Evolutionary conservation across 2,888 invertebrate species (phyloP), one percentile per base, ranked within the genome.

Genomic region (Leptinotarsa tumamoca): DNA sequence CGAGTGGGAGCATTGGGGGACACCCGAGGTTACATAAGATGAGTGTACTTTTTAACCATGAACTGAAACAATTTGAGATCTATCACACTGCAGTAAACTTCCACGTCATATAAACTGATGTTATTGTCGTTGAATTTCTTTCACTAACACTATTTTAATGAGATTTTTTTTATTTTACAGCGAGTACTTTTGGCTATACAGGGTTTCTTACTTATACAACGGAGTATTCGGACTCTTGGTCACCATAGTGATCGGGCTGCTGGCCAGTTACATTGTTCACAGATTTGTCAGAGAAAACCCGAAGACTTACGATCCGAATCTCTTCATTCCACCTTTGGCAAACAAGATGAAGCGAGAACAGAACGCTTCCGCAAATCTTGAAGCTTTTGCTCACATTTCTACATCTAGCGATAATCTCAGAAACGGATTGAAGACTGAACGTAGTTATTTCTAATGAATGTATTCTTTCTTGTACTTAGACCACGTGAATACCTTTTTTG

Each of bases 191-290:
- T 94, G 93, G 89, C 86, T 93, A n/a, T 93, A 93, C 83, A 90
- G 92, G 80, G 88, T 95, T 33, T 95, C 95, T 0, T 95, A 94
- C 84, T 90, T 94, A 90, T 94, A 94, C 92, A 94, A 93, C 73
- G 92, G 93, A 0, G 89, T 90, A 0, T 79, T 92, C 21, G 92
- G 92, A 33, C 86, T 91, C 61, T 14, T 89, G 0, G 80, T 89
- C 3, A 90, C 92, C 1, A 81, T 92, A 49, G 63, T 90, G 5
- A 84, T 90, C 23, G 93, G 93, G 51, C 89, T 90, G 75, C 4
- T 90, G 2, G 84, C 88, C 1, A 93, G 93, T 82, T 85, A 88
- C 71, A 74, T 90, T 4, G 85, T 86, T 66, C 86, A 85, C n/a
- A 82, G 83, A 79, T 81, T 89, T 4, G 85, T 63, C 17, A 43